Conservation (phyloP, 2,113 vertebrate genomes). For the Nettapus auritus region DNA sequence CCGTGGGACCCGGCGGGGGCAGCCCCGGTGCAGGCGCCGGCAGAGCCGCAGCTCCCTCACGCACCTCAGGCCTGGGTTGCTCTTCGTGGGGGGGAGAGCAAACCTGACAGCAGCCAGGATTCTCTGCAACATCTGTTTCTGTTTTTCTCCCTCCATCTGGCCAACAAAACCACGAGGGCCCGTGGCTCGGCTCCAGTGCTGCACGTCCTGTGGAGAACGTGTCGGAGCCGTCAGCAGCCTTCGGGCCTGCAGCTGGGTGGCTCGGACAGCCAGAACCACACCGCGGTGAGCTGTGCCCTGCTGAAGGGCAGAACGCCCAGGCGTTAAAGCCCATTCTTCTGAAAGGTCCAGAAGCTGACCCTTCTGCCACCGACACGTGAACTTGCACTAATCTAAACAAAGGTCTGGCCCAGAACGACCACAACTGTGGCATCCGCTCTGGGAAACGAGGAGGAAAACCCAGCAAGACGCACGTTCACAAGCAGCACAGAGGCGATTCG, state of each 20-base stretch:
- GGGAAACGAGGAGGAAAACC: too few relatives aligned
- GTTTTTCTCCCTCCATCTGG: not conserved
- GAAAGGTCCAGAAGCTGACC: not conserved
- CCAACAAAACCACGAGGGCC: not conserved
- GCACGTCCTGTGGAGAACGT: not conserved
- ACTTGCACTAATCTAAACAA: not conserved
- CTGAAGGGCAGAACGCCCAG: accelerated
- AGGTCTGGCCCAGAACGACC: too few relatives aligned
- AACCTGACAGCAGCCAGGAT: too few relatives aligned
- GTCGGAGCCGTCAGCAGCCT: not conserved
- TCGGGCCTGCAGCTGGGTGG: not conserved
- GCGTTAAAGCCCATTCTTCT: not conserved
- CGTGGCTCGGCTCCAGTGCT: accelerated
- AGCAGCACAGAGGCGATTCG: too few relatives aligned
- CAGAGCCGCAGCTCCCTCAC: too few relatives aligned
- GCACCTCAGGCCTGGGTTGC: accelerated
- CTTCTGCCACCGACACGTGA: accelerated
- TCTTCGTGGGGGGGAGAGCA: accelerated
- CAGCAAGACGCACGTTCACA: too few relatives aligned
- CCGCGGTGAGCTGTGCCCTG: too few relatives aligned
- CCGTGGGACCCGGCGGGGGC: too few relatives aligned
- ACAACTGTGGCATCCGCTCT: too few relatives aligned
- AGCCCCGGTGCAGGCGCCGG: too few relatives aligned
- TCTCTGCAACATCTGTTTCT: not conserved
- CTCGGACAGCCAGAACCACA: accelerated